Evolutionary conservation across 2,888 invertebrate species (phyloP), one percentile per base, ranked within the genome.

Genomic region (Lochmaea crataegi): DNA sequence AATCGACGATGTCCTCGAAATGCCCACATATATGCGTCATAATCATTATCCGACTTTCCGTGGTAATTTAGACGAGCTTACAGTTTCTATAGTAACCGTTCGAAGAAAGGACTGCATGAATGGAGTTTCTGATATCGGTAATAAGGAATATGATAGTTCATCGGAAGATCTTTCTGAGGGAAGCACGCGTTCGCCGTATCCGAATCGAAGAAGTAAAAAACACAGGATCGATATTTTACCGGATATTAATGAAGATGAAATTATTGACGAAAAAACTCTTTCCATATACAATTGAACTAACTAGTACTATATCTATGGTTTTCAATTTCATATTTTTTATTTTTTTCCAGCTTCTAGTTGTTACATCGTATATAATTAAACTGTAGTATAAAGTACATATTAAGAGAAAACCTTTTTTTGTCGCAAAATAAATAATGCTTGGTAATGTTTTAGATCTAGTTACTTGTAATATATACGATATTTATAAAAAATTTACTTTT

Each of bases 1-100:
- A n/a, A 41, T 18, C 1, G 48, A 41, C 11, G 70, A 48, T 12
- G n/a, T 22, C 7, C 48, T 73, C 9, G 63, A 66, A 57, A 66
- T 64, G 9, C 32, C 45, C 3, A 51, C 11, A 14, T 38, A 5
- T 1, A 45, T 74, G n/a, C 11, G 6, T 0, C 74, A 74, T 11
- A 71, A 68, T 18, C 74, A 74, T n/a, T 41, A 10, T 11, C 51
- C 68, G 11, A 68, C 68, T 16, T 74, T 63, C 48, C 12, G 26
- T 1, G 73, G 58, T 2, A 57, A 57, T 57, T 57, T 73, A 63
- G 73, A 73, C 7, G 66, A 66, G 22, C 64, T 56, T 41, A 67
- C 63, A 10, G 70, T 70, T n/a, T 66, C 61, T 22, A 73, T 73
- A 9, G 53, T 63, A 7, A 41, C 67, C 57, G 63, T 73, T 22